Evolutionary conservation across 2,888 invertebrate genomes (phyloP), one percentile per base, ranked within the genome.

Genomic region (Coleophora deauratella): DNA sequence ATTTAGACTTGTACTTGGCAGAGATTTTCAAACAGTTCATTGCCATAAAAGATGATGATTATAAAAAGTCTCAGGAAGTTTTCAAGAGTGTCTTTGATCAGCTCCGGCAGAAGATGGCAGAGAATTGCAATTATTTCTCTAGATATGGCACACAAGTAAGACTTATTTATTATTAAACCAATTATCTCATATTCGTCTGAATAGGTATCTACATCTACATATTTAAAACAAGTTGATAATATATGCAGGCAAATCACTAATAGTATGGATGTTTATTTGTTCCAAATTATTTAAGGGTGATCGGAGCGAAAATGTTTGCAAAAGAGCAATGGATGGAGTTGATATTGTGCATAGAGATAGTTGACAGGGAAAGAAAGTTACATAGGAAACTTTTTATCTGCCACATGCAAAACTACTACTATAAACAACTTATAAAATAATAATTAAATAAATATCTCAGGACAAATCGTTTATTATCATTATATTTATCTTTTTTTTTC

Each of bases 21-120:
- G 78, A 79, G 47, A 63, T 80, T 1, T 74, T 66, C 40, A 78
- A 75, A 31, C 67, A 73, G 37, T 78, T 68, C 41, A 69, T 80
- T 33, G 54, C 72, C 0, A 65, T 81, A 13, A 73, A 78, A 49
- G 73, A 79, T 51, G 66, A 72, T 1, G 76, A 78, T 46, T 62
- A 66, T 15, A 71, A 68, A 37, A 61, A 50, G 35, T 60, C 75
- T 0, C 77, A 75, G 46, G 72, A 72, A 28, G 73, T 81, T 0
- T 81, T 81, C 49, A 73, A 71, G 38, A 60, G 59, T 46, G 79
- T 79, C 1, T 80, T 80, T 43, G 66, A 72, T 3, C 66, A 71
- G 45, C 64, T 81, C 27, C 79, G 73, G 42, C 55, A 61, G 41
- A 74, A 72, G 37, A 79, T 82, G 78, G 68, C 67, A 1, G 72